Percentiles rank a stretch among this genome's conserved stretches.
These are phyloP conservation scores for Oncorhynchus gorbuscha DNA, from an alignment of 2,113 vertebrate genomes.

Conservation along the genomic window DNA sequence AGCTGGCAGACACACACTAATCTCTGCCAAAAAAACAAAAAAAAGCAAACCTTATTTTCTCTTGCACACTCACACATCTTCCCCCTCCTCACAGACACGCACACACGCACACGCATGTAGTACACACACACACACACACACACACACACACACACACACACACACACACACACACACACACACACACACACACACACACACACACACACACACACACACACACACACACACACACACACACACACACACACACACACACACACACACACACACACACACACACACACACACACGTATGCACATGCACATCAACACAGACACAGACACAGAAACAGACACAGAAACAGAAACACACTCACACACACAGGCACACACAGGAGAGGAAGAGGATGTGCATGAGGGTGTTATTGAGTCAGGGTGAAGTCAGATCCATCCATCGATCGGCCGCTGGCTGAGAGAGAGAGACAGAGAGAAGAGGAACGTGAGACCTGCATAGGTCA, in stretches of 20 bases:
- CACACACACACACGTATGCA: not conserved
- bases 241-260: slow-evolving; percentile 21
- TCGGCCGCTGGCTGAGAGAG: slow-evolving; percentile 63
- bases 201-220: slow-evolving; percentile 14
- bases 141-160: slow-evolving; percentile 16
- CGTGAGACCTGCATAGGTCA: no score
- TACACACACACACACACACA: slow-evolving; percentile 16
- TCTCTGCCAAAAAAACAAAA: slow-evolving; percentile 37
- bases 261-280: slow-evolving; percentile 16
- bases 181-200: not conserved
- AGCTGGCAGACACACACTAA: slow-evolving; percentile 62
- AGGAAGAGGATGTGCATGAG: slow-evolving; percentile 59
- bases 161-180: slow-evolving; percentile 18
- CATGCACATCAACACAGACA: slow-evolving; percentile 9
- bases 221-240: slow-evolving; percentile 14
- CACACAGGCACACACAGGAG: slow-evolving; percentile 19
- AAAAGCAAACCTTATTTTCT: slow-evolving; percentile 16
- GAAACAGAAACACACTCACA: slow-evolving; percentile 13
- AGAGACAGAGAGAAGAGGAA: slow-evolving; percentile 18
- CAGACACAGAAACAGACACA: slow-evolving; percentile 29
- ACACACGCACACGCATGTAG: slow-evolving; percentile 26
- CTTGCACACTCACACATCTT: slow-evolving; percentile 25
- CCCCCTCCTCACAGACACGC: slow-evolving; percentile 24
- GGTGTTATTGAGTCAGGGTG: slow-evolving; percentile 67
- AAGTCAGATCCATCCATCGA: slow-evolving; percentile 72